Base-by-base conservation (phyloP, 2,797 vertebrate genomes). In the Australoheros facetus region DNA sequence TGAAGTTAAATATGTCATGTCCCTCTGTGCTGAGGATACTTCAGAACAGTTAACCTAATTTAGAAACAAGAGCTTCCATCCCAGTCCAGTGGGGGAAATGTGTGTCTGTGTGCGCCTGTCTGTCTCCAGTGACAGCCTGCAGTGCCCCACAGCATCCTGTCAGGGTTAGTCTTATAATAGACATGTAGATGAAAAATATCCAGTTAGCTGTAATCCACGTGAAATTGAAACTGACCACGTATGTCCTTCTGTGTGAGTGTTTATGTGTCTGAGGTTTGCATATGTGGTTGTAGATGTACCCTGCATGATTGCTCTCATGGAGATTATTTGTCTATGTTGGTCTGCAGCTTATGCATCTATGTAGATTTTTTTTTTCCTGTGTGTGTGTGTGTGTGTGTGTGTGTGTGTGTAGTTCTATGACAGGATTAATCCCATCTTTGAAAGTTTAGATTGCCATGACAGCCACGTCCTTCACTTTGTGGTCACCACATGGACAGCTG, bases 361-460 rank as follows among this genome's bases (percentile, higher is more conserved):
- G 16, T 48, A 17, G 14, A 6, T 48, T 48, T 17, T 48, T 48
- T 16, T 37, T 37, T 30, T 30, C 3, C 3, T 26, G 26, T 26
- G 26, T 26, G 26, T 26, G 13, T 45, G 28, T 28, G 13, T 45
- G 42, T 48, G 45, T 48, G 16, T 48, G 45, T 17, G 45, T 45
- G 14, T 42, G 6, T 69, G 23, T 58, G n/a, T 3, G 30, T 70
- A 59, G 16, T 37, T 78, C 66, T 69, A 75, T 54, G 69, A 70
- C 3, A 19, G 70, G 76, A 80, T 85, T 87, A 82, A 78, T 81
- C 14, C 60, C 62, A 30, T 86, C 32, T 83, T 75, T 80, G 34
- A 82, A 85, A 42, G 77, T 77, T 80, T 59, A 19, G 57, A 62
- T 85, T 42, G 11, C 79, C 21, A 4, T 83, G 75, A 81, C 69